phyloP scores from a whole-genome alignment of 1,140 invertebrate species.

The Tribolium castaneum region DNA sequence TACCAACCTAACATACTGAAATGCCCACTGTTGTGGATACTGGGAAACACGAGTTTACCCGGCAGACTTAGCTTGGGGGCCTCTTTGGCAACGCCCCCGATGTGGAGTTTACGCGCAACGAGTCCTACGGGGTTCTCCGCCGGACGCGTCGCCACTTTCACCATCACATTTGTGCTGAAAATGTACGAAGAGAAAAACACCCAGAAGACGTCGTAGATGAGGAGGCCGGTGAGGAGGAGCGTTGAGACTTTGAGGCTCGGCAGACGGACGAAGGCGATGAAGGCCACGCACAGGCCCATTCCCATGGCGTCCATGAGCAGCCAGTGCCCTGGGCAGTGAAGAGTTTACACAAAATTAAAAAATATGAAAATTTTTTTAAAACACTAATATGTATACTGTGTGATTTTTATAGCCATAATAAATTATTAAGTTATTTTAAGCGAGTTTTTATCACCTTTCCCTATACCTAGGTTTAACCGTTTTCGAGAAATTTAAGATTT shows the following conservation, averaged over 20 bases:
- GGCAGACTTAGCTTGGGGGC: constrained; percentile 95
- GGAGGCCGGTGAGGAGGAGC: constrained; percentile 89
- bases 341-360: no score
- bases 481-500: no score
- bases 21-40: constrained; percentile 93
- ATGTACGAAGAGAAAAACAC: constrained; percentile 99
- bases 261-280: constrained; percentile 95
- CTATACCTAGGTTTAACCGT: no score
- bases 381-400: no score
- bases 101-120: constrained; percentile 90
- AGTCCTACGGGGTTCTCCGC: constrained; percentile 97
- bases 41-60: constrained; percentile 97
- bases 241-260: constrained; percentile 98
- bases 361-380: no score
- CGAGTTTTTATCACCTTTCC: no score
- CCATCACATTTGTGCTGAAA: constrained; percentile 99
- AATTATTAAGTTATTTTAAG: no score
- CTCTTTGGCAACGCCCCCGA: constrained; percentile 86
- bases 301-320: constrained; percentile 97
- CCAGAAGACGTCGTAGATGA: constrained; percentile 99
- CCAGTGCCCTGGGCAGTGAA: constrained; percentile 90
- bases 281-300: constrained; percentile 97
- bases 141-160: constrained; percentile 91
- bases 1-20: constrained; percentile 91
- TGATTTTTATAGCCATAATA: no score